Conservation (phyloP, 2,797 vertebrate genomes). For the Rhodeus uyekii region DNA sequence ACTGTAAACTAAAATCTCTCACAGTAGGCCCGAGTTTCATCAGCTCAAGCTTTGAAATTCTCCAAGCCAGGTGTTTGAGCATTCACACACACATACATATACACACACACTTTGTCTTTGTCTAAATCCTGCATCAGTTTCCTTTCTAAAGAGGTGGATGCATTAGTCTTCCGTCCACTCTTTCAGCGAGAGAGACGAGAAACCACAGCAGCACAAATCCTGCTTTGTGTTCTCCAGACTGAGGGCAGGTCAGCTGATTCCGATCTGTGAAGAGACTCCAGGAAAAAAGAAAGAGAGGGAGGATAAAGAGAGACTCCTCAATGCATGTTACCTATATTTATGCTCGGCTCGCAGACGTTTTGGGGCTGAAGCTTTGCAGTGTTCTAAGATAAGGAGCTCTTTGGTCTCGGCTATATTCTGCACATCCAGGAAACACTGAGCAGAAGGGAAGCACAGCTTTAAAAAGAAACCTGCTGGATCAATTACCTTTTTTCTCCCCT, state of each 20-base stretch:
- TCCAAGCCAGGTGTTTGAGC: background rate
- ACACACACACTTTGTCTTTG: slow-evolving; percentile 10
- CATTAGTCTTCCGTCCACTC: slow-evolving; percentile 40
- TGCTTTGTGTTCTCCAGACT: slow-evolving; percentile 40
- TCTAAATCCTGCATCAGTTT: slow-evolving; percentile 34
- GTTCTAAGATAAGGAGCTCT: slow-evolving; percentile 45
- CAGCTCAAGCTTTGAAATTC: background rate
- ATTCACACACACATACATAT: background rate
- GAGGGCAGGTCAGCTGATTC: slow-evolving; percentile 50
- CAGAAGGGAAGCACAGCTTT: slow-evolving; percentile 16
- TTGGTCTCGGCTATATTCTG: slow-evolving; percentile 40
- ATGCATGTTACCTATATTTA: slow-evolving; percentile 40
- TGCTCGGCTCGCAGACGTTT: slow-evolving; percentile 26
- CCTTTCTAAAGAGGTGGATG: slow-evolving; percentile 19
- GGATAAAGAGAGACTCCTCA: slow-evolving; percentile 5
- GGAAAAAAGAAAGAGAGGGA: background rate
- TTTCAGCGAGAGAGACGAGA: slow-evolving; percentile 13
- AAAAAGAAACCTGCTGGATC: slow-evolving; percentile 43
- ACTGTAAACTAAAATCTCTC: background rate
- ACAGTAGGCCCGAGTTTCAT: background rate
- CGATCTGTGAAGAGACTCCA: slow-evolving; percentile 24
- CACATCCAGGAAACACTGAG: slow-evolving; percentile 29
- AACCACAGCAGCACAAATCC: slow-evolving; percentile 41
- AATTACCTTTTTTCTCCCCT: slow-evolving; percentile 27
- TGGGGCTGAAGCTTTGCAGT: slow-evolving; percentile 24